Base-by-base conservation (phyloP, 2,888 invertebrate species). In the Phania funesta region DNA sequence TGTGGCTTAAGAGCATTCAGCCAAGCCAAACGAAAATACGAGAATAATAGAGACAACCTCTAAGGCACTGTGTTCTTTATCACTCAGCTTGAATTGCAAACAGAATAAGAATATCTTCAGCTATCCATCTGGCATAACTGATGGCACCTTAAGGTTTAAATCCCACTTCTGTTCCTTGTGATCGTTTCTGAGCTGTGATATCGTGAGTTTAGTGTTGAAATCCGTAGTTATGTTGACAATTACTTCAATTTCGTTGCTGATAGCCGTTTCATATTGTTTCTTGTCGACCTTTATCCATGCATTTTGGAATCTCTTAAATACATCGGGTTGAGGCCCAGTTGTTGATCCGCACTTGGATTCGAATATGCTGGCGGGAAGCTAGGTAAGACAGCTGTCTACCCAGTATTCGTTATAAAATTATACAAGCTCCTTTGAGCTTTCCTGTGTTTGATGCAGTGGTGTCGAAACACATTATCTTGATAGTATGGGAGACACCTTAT, bases 161-260 rank as follows among this genome's bases (percentile, higher is more conserved):
- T 32, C 32, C 54, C 54, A 54, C 16, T 58, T 58, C 22, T 41
- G 41, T 58, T 58, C 22, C 38, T 44, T 60, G 60, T 41, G n/a
- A 44, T 35, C 35, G 11, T 18, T 3, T 35, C 54, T n/a, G n/a
- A n/a, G 54, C 18, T 6, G 35, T 56, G 26, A 48, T 1, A 22
- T 48, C 22, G 22, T 1, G 8, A 54, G 32, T 13, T 52, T 4
- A 2, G 26, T 52, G 29, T 35, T 26, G n/a, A n/a, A n/a, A n/a
- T n/a, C n/a, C n/a, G n/a, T n/a, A n/a, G n/a, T n/a, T n/a, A n/a
- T n/a, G n/a, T n/a, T n/a, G n/a, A n/a, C n/a, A n/a, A n/a, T 52
- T 54, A 32, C 16, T 16, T 32, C 54, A 54, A 32, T 29, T 54
- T 29, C 8, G 48, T 35, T 35, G 16, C 35, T 3, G 35, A 35